Percentiles rank a stretch among this genome's conserved stretches.
Evolutionary conservation across 2,888 invertebrate genomes (phyloP).

Genomic region (Hydriomena furcata): DNA sequence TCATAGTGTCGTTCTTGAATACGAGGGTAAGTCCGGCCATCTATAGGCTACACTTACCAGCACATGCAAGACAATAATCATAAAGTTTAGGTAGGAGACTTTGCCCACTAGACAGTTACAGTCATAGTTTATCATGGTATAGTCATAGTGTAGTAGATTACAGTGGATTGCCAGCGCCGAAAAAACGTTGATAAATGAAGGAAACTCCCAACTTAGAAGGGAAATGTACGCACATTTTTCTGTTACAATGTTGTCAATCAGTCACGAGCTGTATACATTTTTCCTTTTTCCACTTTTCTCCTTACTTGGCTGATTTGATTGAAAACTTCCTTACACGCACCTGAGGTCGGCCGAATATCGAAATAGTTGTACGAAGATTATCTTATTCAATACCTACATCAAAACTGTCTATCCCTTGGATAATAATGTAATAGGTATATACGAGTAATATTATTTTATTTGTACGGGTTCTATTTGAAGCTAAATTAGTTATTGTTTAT

Average conservation of each 20-base stretch:
- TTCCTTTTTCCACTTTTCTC: conserved; percentile 59
- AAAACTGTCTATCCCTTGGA: conserved; percentile 11
- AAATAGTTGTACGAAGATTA: conserved; percentile 26
- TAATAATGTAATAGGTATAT: neutral
- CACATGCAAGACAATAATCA: no score
- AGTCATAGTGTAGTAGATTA: no score
- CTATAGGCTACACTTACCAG: no score
- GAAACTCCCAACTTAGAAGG: conserved; percentile 53
- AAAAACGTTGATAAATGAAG: conserved; percentile 53
- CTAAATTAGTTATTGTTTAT: no score
- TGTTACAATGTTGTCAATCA: conserved; percentile 78
- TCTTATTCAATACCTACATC: conserved; percentile 20
- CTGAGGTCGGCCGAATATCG: conserved; percentile 55
- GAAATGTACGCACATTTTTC: conserved; percentile 47
- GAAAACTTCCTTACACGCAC: conserved; percentile 74
- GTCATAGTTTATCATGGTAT: no score
- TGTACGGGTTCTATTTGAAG: neutral
- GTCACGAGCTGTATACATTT: conserved; percentile 60
- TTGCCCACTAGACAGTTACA: no score
- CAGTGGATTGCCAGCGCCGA: conserved; percentile 22
- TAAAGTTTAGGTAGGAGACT: no score
- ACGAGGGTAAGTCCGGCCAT: no score
- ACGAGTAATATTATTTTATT: neutral
- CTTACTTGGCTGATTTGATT: conserved; percentile 74
- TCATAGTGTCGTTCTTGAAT: no score